These are phyloP conservation scores for Junco hyemalis DNA, from an alignment of 2,113 vertebrate genomes.

Conservation along the genomic window DNA sequence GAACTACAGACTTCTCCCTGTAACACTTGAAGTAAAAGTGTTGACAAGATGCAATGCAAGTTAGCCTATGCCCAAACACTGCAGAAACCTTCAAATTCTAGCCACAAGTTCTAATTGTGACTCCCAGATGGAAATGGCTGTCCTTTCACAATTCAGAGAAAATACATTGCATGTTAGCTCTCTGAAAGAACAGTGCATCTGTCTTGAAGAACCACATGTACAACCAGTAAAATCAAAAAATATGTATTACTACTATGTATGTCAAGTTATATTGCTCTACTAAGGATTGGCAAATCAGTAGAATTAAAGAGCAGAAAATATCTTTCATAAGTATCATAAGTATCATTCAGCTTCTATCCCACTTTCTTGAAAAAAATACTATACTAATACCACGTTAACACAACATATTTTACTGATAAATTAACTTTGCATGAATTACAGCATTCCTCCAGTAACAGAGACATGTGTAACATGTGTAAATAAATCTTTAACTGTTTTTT, in stretches of 20 bases:
- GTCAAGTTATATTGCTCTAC: not conserved
- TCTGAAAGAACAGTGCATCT: fast-evolving
- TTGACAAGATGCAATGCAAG: not conserved
- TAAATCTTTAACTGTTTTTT: not conserved
- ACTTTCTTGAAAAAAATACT: not conserved
- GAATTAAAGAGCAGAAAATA: not conserved
- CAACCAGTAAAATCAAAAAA: not conserved
- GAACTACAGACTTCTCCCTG: not conserved
- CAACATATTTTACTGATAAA: not conserved
- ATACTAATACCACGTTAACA: not conserved
- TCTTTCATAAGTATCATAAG: not conserved
- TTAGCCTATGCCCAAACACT: not conserved
- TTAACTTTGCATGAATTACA: not conserved
- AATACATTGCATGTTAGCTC: fast-evolving
- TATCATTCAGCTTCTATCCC: not conserved
- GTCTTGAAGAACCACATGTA: not conserved
- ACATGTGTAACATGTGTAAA: not conserved
- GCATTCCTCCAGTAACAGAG: not conserved
- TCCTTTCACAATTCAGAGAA: not conserved
- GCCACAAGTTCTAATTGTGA: not conserved
- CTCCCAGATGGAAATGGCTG: not conserved
- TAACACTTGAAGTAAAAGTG: not conserved
- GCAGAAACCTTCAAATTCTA: not conserved
- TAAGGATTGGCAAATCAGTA: not conserved
- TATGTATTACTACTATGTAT: not conserved